phyloP scores from a whole-genome alignment of 2,113 vertebrate species.

The Paralichthys olivaceus region DNA sequence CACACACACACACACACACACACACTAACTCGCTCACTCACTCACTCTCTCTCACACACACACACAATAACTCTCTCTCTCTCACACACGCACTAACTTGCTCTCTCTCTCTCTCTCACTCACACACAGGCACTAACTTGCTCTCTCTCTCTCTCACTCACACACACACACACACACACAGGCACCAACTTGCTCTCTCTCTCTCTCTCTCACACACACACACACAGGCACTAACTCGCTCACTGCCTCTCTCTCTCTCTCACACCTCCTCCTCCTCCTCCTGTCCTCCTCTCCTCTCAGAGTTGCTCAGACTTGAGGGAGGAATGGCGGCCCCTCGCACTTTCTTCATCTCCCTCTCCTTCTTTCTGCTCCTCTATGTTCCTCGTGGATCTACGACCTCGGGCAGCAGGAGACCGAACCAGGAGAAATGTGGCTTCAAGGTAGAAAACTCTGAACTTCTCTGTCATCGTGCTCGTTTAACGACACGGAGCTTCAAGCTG shows the following conservation, averaged over 20 bases:
- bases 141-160: neutral
- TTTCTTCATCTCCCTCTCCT: conserved; percentile 55
- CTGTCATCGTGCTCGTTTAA: neutral
- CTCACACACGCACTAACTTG: neutral
- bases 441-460: conserved; percentile 31
- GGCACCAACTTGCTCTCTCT: no score
- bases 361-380: conserved; percentile 26
- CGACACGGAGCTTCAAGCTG: no score
- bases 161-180: neutral
- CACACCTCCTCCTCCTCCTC: conserved; percentile 3
- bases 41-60: neutral
- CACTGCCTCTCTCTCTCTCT: no score
- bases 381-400: conserved; percentile 42
- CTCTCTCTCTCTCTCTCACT: no score
- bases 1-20: neutral
- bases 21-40: no score
- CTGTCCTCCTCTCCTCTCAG: conserved; percentile 16
- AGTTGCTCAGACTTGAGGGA: conserved; percentile 56
- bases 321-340: conserved; percentile 73
- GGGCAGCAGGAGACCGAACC: conserved; percentile 38
- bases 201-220: neutral
- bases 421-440: conserved; percentile 68
- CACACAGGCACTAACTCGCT: neutral
- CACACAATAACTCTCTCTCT: neutral
- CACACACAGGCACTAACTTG: neutral